These are phyloP conservation scores for Semibalanus balanoides DNA, from an alignment of 1,140 invertebrate genomes.

Conservation along the genomic window DNA sequence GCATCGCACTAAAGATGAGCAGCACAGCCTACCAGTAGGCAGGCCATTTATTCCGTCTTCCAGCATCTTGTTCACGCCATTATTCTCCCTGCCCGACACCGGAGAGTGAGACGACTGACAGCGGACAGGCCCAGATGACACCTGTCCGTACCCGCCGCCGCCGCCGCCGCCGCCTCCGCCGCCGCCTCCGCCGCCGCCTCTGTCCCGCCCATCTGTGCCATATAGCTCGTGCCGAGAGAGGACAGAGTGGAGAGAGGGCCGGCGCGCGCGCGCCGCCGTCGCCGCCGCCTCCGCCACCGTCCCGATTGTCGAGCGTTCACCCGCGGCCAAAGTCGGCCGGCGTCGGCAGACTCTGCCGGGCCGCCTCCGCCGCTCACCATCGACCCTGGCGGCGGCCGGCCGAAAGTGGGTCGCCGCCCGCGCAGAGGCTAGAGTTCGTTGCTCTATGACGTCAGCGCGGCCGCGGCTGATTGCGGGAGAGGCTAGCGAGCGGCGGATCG, in stretches of 20 bases:
- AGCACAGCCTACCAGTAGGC: neutral
- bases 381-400: neutral
- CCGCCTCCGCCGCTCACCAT: neutral
- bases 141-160: neutral
- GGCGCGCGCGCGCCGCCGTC: too few relatives aligned
- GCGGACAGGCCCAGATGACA: neutral
- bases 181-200: too few relatives aligned
- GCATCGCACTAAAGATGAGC: neutral
- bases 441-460: neutral
- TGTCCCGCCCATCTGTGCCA: neutral
- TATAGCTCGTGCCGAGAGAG: neutral
- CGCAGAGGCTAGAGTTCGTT: neutral
- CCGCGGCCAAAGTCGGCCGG: neutral
- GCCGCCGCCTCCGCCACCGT: too few relatives aligned
- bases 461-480: neutral
- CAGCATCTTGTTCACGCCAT: neutral
- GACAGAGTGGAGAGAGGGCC: neutral
- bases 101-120: neutral
- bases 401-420: neutral
- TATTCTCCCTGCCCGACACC: neutral
- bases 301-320: neutral
- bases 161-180: too few relatives aligned
- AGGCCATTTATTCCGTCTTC: neutral
- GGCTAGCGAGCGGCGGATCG: too few relatives aligned
- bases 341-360: neutral